Evolutionary conservation across 2,113 vertebrate species (phyloP).

Genomic region (Amphilophus citrinellus): DNA sequence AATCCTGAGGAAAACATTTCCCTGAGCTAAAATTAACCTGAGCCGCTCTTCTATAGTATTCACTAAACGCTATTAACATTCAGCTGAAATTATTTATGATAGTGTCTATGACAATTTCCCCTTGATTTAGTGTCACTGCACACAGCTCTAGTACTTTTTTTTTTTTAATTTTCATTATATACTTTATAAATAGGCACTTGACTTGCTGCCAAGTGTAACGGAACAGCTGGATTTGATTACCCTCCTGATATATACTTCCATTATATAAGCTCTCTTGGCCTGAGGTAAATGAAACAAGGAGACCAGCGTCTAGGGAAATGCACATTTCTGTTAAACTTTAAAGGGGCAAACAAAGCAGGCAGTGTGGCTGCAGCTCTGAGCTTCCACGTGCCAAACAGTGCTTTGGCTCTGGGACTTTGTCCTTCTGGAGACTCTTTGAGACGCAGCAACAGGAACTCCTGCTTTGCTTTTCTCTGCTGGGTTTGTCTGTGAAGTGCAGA

Average conservation of each 20-base stretch:
- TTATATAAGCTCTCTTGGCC: constrained; percentile 80
- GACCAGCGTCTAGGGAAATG: constrained; percentile 70
- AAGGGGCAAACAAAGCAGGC: constrained; percentile 75
- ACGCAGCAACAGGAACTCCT: constrained; percentile 56
- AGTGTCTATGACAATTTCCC: constrained; percentile 53
- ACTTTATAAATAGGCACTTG: constrained; percentile 75
- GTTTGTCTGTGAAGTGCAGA: constrained; percentile 53
- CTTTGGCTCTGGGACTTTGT: constrained; percentile 44
- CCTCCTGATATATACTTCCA: constrained; percentile 70
- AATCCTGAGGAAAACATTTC: constrained; percentile 76
- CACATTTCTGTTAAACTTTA: constrained; percentile 64
- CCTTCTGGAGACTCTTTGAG: constrained; percentile 37
- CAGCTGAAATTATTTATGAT: constrained; percentile 23
- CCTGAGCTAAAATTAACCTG: constrained; percentile 71
- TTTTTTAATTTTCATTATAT: constrained; percentile 41
- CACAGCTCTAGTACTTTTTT: constrained; percentile 15
- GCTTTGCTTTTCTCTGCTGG: constrained; percentile 36
- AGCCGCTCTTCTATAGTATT: constrained; percentile 46
- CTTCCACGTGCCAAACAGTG: constrained; percentile 55
- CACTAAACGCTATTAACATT: constrained; percentile 44
- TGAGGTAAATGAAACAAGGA: constrained; percentile 74
- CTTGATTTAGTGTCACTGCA: constrained; percentile 46
- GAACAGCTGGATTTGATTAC: constrained; percentile 82
- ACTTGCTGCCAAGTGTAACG: constrained; percentile 67
- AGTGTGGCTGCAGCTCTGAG: constrained; percentile 66